These are phyloP conservation scores for Ailuropoda melanoleuca DNA, from an alignment of 2,113 vertebrate genomes.

Conservation along the genomic window DNA sequence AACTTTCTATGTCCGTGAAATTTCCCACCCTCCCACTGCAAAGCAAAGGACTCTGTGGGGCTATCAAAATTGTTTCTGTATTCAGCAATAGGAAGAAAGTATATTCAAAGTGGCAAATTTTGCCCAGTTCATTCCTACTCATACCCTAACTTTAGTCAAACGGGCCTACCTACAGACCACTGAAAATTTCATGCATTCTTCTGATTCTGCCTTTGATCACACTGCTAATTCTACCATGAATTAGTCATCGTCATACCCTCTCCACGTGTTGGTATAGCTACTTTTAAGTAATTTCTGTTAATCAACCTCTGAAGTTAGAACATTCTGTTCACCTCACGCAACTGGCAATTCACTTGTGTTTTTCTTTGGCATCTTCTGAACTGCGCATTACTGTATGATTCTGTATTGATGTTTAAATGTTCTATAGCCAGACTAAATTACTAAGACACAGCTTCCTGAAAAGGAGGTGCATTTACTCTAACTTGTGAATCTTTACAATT, in stretches of 20 bases:
- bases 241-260: not conserved
- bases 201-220: not conserved
- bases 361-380: not conserved
- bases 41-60: not conserved
- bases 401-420: not conserved
- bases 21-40: not conserved
- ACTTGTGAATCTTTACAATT: not conserved
- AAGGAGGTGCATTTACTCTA: not conserved
- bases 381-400: not conserved
- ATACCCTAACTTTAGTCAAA: not conserved
- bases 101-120: not conserved
- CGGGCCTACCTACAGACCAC: not conserved
- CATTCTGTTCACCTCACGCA: not conserved
- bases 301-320: not conserved
- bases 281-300: not conserved
- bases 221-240: not conserved
- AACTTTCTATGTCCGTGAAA: not conserved
- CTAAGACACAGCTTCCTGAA: not conserved
- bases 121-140: not conserved
- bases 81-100: not conserved
- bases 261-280: not conserved
- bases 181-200: not conserved
- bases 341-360: not conserved
- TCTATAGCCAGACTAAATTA: not conserved
- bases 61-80: not conserved